Conservation (phyloP, 2,797 vertebrate genomes). For the Alca torda region DNA sequence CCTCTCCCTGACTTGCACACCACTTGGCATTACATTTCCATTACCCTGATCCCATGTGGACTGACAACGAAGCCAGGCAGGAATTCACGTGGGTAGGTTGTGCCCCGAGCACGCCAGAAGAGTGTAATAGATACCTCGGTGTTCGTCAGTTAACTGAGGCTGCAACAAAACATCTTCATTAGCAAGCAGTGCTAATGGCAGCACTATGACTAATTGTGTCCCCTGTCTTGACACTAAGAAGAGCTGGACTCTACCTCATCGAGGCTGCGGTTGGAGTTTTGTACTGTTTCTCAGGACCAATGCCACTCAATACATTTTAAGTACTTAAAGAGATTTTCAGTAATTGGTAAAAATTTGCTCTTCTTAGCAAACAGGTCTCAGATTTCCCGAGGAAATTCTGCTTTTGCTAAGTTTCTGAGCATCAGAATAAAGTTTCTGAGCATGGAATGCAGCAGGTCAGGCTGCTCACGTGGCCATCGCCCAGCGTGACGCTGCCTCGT, state of each 20-base stretch:
- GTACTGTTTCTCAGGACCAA: not conserved
- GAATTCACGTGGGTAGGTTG: accelerated
- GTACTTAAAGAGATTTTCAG: not conserved
- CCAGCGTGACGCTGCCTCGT: accelerated
- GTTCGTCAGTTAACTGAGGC: accelerated
- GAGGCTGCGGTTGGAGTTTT: accelerated
- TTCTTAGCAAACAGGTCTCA: not conserved
- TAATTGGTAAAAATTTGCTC: accelerated
- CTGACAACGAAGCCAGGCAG: not conserved
- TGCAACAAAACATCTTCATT: accelerated
- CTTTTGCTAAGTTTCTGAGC: not conserved
- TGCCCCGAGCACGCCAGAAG: not conserved
- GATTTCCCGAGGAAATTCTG: not conserved
- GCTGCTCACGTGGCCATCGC: accelerated
- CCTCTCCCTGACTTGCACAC: not conserved
- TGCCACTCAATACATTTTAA: accelerated
- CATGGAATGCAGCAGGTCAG: accelerated
- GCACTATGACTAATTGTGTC: accelerated
- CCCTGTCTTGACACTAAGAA: not conserved
- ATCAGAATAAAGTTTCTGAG: accelerated
- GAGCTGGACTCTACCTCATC: not conserved
- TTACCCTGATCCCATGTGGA: not conserved
- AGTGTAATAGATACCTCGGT: accelerated
- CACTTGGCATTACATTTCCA: not conserved
- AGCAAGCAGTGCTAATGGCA: not conserved